Base-by-base conservation (phyloP, 2,888 invertebrate genomes). In the Drosophila nigricruria region DNA sequence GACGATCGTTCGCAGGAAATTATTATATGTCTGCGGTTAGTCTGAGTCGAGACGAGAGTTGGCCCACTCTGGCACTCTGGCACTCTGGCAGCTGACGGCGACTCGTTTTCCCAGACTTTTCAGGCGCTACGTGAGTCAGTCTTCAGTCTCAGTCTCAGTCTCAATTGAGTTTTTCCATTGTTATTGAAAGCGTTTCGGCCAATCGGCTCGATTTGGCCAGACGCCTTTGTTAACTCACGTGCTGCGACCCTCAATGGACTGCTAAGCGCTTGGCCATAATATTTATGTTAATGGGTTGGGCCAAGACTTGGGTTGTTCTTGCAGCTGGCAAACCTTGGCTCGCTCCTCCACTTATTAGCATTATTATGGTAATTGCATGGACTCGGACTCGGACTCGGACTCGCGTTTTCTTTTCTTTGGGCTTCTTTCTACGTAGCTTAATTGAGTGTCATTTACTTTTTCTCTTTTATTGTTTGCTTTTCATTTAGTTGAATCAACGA, bases 11-110 rank as follows among this genome's bases (percentile, higher is more conserved):
- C 40, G 50, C 69, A 88, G 80, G 86, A 89, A 90, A 88, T 73
- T 74, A 88, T 85, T 79, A 88, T 70, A 62, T 69, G 82, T 84
- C 84, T 84, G 82, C 64, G 72, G 73, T 70, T 70, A 72, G 84
- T 85, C 88, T 88, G 63, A 18, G 60, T 38, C 53, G 16, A 5
- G 30, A 30, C 30, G 5, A 38, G 53, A 56, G 53, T 30, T 62
- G 65, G 50, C 65, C 40, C 56, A 71, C 72, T 73, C 42, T n/a
- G n/a, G n/a, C n/a, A n/a, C n/a, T n/a, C n/a, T n/a, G n/a, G n/a
- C n/a, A n/a, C 30, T 27, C 50, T 23, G 23, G 30, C 59, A 14
- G 18, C 61, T 61, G 58, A 43, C 47, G 57, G 25, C 25, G 25
- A 70, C 65, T 43, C 69, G 60, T 68, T 72, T 81, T 61, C 61